A percentile compares a stretch with the other conserved stretches of the same genome.
Conservation (phyloP, 2,113 vertebrate genomes). For the Andinoacara biseriatus region DNA sequence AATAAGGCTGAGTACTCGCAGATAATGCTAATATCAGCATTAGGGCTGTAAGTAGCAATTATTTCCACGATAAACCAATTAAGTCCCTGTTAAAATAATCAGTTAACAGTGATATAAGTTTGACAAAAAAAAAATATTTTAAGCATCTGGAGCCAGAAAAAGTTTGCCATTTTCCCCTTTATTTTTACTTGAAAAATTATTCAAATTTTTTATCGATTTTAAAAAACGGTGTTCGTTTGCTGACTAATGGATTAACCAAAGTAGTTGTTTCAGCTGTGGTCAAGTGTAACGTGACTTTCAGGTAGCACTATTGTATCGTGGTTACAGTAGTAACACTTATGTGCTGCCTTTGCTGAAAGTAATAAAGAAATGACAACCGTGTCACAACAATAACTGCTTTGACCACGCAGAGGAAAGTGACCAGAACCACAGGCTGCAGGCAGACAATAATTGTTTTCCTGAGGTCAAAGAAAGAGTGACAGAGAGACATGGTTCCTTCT, state of each 20-base stretch:
- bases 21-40: neutral
- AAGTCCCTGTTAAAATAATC: neutral
- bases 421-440: neutral
- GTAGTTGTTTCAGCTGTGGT: neutral
- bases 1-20: neutral
- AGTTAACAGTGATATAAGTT: neutral
- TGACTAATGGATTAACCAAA: neutral
- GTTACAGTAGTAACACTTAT: neutral
- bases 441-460: conserved; percentile 68
- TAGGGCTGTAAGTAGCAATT: neutral
- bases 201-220: neutral
- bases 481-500: conserved; percentile 65
- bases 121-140: neutral
- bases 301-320: too few species aligned
- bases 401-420: conserved; percentile 16
- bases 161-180: neutral
- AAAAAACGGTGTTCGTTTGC: neutral
- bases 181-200: neutral
- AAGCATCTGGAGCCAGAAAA: neutral
- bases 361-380: conserved; percentile 8
- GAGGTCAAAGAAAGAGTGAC: conserved; percentile 68
- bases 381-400: conserved; percentile 11
- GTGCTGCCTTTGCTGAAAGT: neutral
- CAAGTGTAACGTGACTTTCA: neutral
- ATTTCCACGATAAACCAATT: neutral